phyloP scores from a whole-genome alignment of 2,113 vertebrate genomes.

The Emydocephalus ijimae region DNA sequence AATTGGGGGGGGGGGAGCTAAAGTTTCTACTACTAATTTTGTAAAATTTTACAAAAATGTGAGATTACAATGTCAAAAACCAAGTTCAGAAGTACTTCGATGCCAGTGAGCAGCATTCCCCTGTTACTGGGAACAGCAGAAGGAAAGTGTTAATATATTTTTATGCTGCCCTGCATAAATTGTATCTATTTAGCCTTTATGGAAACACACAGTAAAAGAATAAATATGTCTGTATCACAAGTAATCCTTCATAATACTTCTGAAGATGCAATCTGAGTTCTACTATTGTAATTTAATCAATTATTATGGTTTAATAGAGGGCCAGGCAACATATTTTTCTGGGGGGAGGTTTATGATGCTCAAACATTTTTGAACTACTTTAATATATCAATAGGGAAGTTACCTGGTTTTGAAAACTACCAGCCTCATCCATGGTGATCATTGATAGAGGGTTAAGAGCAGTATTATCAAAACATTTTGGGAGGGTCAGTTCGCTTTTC shows the following conservation, averaged over 20 bases:
- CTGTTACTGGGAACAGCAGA: not conserved
- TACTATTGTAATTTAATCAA: not conserved
- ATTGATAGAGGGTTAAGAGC: not conserved
- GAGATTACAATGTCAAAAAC: not conserved
- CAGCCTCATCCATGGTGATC: not conserved
- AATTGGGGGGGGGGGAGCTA: not conserved
- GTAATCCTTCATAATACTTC: not conserved
- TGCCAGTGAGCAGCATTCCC: not conserved
- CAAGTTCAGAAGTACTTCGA: not conserved
- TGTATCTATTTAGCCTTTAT: not conserved
- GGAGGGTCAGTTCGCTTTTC: not conserved
- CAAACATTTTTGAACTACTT: not conserved
- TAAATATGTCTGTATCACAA: not conserved
- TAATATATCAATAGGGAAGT: not conserved
- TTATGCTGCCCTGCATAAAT: not conserved
- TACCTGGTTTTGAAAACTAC: not conserved
- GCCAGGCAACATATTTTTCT: not conserved
- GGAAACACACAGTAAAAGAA: not conserved
- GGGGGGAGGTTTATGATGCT: not conserved
- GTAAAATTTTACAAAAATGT: not conserved
- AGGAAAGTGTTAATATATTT: not conserved
- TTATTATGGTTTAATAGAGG: not conserved
- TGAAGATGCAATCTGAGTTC: not conserved
- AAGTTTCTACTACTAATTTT: not conserved
- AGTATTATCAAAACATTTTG: not conserved